Conservation (phyloP, 2,113 vertebrate species). For the Podiceps cristatus region DNA sequence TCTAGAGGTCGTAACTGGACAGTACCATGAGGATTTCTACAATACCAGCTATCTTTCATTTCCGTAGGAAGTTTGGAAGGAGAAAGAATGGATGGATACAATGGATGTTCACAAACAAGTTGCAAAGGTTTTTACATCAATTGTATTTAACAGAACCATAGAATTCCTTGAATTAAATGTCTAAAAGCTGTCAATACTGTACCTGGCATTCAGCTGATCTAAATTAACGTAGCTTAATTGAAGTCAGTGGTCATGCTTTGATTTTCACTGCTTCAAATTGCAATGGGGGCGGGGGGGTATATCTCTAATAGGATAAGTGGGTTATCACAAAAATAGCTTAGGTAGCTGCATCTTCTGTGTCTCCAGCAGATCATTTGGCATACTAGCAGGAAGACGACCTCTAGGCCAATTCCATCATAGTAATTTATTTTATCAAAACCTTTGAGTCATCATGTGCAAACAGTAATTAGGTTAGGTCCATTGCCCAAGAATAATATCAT, state of each 20-base stretch:
- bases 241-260: not conserved
- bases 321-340: not conserved
- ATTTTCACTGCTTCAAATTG: not conserved
- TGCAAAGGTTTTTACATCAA: not conserved
- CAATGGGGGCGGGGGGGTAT: not conserved
- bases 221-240: not conserved
- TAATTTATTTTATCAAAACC: slow-evolving; percentile 15
- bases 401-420: not conserved
- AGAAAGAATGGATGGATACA: not conserved
- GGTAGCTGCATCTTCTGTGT: not conserved
- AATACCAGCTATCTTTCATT: not conserved
- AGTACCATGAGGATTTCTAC: not conserved
- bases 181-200: not conserved
- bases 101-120: not conserved
- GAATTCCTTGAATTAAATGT: not conserved
- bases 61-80: not conserved
- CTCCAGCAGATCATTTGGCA: not conserved
- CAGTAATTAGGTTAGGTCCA: not conserved
- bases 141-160: not conserved
- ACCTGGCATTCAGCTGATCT: not conserved
- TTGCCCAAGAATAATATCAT: not conserved
- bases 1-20: not conserved
- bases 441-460: slow-evolving; percentile 4
- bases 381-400: not conserved
- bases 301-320: not conserved